Base-by-base conservation (phyloP, 1,140 invertebrate genomes). In the Aphaenogaster ashmeadi region DNA sequence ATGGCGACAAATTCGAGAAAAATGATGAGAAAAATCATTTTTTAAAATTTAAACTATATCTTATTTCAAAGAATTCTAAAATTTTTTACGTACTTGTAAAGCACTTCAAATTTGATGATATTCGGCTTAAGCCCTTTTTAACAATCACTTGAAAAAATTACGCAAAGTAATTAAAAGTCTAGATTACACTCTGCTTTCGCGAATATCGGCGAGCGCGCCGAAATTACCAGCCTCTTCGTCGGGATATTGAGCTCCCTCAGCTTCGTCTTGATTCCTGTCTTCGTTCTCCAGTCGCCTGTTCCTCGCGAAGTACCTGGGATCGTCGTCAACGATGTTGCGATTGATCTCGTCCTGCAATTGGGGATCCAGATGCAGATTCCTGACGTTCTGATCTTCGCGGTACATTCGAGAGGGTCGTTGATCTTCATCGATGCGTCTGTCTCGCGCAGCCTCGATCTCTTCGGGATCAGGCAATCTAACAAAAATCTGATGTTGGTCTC, bases 151-250 rank as follows among this genome's bases (percentile, higher is more conserved):
- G 11, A 64, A 58, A 41, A 3, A 56, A 83, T 77, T 75, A 56
- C 21, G 36, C 21, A 27, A 27, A 27, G 27, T 27, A 83, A 36
- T 60, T 60, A 47, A 38, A 84, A 84, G 41, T 41, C 69, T 33
- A 33, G 27, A 86, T 93, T 87, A 95, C 36, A 95, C 95, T 78
- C 95, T 91, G 80, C 95, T 95, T 60, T 95, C 95, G 0, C 94
- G 93, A 83, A 95, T 95, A 69, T 95, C 94, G 2, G 94, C 93
- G 4, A 95, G 87, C 36, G 92, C 89, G 33, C 92, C 90, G 64
- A 94, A 94, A 86, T 94, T 92, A 41, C 90, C 91, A n/a, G 91
- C 86, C 1, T 94, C 94, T 0, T 93, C 93, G 0, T 94, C 94
- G 3, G 87, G 80, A 71, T 92, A 88, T 15, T 44, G 52, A 8